Evolutionary conservation across 92 coral and sea anemone species (phyloP), one percentile per base, ranked within the genome.

Genomic region (Actinostola sp.): DNA sequence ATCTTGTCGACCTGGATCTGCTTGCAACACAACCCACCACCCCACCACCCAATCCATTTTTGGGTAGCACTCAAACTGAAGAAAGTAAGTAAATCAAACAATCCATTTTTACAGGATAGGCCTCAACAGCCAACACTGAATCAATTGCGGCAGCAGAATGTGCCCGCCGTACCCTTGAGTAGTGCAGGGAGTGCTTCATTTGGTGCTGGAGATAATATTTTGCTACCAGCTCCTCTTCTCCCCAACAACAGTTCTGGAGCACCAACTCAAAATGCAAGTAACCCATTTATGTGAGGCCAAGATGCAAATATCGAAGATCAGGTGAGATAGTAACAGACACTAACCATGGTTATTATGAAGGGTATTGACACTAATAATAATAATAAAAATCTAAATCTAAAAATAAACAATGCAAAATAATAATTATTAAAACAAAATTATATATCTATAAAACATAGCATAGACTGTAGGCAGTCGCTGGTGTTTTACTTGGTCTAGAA

Each of bases 71-170:
- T 21, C 91, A 89, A 34, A 87, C 91, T 27, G 88, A 82, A 59
- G 63, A 41, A 17, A 62, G 86, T n/a, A n/a, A n/a, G n/a, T 50
- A 92, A 83, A 61, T 76, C 97, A 12, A 92, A 76, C 62, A 95
- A 95, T 59, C 99, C 99, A 20, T 95, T 95, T 83, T 61, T 87
- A 63, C 91, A 83, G 70, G 99, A 95, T 33, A 95, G 87, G 63
- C 99, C 99, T 15, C 92, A 85, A 35, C 89, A 89, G 73, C 99
- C 99, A 20, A 91, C 99, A 51, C 59, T 95, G 59, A 95, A 95
- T 78, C 97, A 95, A 82, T 89, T 95, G 14, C 97, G 97, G 23
- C 88, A 83, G 64, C 81, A 72, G 17, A 56, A 59, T 11, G 69
- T 71, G 6, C 71, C 66, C 23, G 78, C 50, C 12, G 60, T 51